phyloP scores from a whole-genome alignment of 1,140 invertebrate genomes.

The Bombus terrestris region DNA sequence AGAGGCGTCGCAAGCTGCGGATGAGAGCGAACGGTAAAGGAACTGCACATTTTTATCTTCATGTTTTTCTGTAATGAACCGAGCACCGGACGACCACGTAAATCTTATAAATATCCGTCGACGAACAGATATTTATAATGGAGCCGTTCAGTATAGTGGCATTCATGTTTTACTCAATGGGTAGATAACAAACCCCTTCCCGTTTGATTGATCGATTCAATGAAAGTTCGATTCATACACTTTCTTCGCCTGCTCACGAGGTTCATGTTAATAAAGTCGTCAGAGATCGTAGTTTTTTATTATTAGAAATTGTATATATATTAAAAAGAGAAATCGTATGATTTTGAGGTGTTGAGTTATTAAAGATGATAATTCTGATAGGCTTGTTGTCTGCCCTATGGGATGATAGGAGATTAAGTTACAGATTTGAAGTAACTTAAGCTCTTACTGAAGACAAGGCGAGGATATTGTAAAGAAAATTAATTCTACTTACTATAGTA shows the following conservation, averaged over 20 bases:
- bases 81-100: constrained; percentile 33
- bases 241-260: background rate
- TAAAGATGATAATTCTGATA: background rate
- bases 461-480: constrained; percentile 3
- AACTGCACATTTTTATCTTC: constrained; percentile 32
- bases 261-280: background rate
- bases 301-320: background rate
- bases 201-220: constrained; percentile 29
- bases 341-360: too few species aligned
- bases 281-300: background rate
- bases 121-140: constrained; percentile 39
- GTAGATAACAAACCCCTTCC: constrained; percentile 16
- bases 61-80: constrained; percentile 17
- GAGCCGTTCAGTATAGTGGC: background rate
- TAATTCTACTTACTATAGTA: background rate
- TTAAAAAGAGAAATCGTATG: too few species aligned
- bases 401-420: background rate
- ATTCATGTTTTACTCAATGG: constrained; percentile 31
- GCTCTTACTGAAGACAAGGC: background rate
- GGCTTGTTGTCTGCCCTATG: background rate
- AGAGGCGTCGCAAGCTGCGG: constrained; percentile 99
- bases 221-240: constrained; percentile 3
- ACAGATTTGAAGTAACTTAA: background rate
- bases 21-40: constrained; percentile 99
- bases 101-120: constrained; percentile 45